Conservation (phyloP, 2,888 invertebrate genomes). For the Congeria kusceri region DNA sequence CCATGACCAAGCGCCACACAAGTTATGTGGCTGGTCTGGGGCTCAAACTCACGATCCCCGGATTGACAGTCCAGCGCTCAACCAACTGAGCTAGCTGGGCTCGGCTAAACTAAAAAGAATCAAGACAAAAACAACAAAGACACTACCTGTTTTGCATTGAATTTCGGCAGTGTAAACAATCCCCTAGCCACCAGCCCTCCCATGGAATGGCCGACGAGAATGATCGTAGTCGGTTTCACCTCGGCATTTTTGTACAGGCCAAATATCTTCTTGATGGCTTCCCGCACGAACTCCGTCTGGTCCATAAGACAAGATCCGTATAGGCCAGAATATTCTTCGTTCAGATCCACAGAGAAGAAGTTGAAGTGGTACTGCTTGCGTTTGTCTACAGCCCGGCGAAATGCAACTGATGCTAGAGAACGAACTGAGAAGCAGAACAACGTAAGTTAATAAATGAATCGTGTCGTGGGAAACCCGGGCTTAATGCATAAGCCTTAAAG, state of each 20-base stretch:
- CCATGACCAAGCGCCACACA: no score
- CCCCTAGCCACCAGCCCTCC: slow-evolving; percentile 94
- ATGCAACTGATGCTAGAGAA: slow-evolving; percentile 96
- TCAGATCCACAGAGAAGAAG: slow-evolving; percentile 95
- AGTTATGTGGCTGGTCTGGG: no score
- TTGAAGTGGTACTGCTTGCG: slow-evolving; percentile 93
- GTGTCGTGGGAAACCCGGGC: no score
- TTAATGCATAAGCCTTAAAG: no score
- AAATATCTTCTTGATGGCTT: slow-evolving; percentile 90
- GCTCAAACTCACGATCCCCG: no score
- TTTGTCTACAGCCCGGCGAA: slow-evolving; percentile 92
- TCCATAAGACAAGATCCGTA: slow-evolving; percentile 93
- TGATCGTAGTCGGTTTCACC: slow-evolving; percentile 88
- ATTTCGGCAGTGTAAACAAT: slow-evolving; percentile 88
- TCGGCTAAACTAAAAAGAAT: no score
- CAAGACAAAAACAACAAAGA: no score
- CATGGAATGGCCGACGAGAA: slow-evolving; percentile 98
- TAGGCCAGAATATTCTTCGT: slow-evolving; percentile 95
- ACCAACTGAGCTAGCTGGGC: no score
- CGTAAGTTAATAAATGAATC: no score
- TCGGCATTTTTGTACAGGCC: slow-evolving; percentile 89
- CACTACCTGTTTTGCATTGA: slow-evolving; percentile 86
- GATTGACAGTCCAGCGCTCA: no score
- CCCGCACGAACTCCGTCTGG: slow-evolving; percentile 88
- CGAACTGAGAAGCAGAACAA: slow-evolving; percentile 87